Base-by-base conservation (phyloP, 2,888 invertebrate genomes). In the Pristionchus entomophagus region DNA sequence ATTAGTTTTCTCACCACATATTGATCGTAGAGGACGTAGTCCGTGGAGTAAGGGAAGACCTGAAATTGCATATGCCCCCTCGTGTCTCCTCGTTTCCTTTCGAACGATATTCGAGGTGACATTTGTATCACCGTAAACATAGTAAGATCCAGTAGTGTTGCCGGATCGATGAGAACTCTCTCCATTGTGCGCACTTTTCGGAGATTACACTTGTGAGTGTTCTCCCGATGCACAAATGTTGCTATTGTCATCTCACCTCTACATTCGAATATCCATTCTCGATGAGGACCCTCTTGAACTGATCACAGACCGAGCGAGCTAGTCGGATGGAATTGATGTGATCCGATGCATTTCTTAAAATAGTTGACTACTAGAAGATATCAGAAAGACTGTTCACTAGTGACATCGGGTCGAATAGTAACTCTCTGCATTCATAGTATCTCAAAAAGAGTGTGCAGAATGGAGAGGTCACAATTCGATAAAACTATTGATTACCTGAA, bases 21-120 rank as follows among this genome's bases (percentile, higher is more conserved):
- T 29, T 84, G 84, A 56, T 84, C 84, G 32, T 84, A 84, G 84
- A 29, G 65, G 41, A 84, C 41, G 41, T 84, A 84, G 49, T 84
- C 62, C 41, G 49, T 45, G 14, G 84, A 41, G 53, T 84, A 84
- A 26, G 84, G 65, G 38, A 65, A 84, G 35, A 84, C 41, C 53
- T 84, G 35, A 4, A 81, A 81, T n/a, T 19, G 17, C 5, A 32
- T 3, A n/a, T 3, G 12, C 10, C n/a, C 41, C 10, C 65, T 17
- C 77, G 26, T n/a, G 6, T 29, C 22, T 29, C 38, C 38, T 38
- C 19, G 35, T 2, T 38, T 38, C 6, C 10, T 22, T 56, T 38
- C 19, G 35, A 0, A 35, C 19, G 0, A 17, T 22, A n/a, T 56
- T 35, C 19, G 14, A 35, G 4, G 17, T 29, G n/a, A n/a, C n/a